A percentile compares a stretch with the other conserved stretches of the same genome.
These are phyloP conservation scores for Bujurquina vittata DNA, from an alignment of 2,113 vertebrate species.

Conservation along the genomic window DNA sequence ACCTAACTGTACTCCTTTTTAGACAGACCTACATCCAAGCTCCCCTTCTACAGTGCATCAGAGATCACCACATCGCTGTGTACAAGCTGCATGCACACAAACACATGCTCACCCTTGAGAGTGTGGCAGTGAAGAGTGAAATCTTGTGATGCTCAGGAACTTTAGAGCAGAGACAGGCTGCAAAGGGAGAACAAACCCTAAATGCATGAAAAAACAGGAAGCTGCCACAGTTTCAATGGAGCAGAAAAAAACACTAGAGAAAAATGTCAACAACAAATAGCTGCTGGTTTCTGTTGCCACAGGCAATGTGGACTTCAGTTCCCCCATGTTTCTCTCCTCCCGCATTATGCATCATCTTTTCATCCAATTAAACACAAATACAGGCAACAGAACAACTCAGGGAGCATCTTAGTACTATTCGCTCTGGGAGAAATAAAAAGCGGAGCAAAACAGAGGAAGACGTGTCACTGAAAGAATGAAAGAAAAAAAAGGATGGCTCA, in stretches of 20 bases:
- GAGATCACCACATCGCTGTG: constrained; percentile 1
- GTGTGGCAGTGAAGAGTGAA: constrained; percentile 54
- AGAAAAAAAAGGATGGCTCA: not conserved
- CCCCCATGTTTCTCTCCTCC: constrained; percentile 60
- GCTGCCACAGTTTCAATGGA: constrained; percentile 62
- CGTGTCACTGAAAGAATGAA: not conserved
- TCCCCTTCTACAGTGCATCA: constrained; percentile 27
- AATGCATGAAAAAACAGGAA: constrained; percentile 66
- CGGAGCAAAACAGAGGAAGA: constrained; percentile 9
- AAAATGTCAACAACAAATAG: constrained; percentile 79
- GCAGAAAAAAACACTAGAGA: constrained; percentile 65
- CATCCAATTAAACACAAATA: constrained; percentile 78
- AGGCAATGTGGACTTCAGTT: constrained; percentile 71
- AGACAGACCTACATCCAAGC: constrained; percentile 58
- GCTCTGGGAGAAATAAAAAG: constrained; percentile 17
- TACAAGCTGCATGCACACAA: constrained; percentile 25
- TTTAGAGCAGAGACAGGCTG: constrained; percentile 39
- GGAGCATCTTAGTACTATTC: constrained; percentile 37
- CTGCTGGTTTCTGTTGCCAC: constrained; percentile 70
- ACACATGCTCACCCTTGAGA: constrained; percentile 24
- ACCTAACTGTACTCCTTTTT: constrained; percentile 24
- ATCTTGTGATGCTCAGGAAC: constrained; percentile 55
- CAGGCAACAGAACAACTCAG: constrained; percentile 46
- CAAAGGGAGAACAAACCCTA: constrained; percentile 37
- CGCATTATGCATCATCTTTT: constrained; percentile 74